These are phyloP conservation scores for Pomacea canaliculata DNA, from an alignment of 2,888 invertebrate species.

Conservation along the genomic window DNA sequence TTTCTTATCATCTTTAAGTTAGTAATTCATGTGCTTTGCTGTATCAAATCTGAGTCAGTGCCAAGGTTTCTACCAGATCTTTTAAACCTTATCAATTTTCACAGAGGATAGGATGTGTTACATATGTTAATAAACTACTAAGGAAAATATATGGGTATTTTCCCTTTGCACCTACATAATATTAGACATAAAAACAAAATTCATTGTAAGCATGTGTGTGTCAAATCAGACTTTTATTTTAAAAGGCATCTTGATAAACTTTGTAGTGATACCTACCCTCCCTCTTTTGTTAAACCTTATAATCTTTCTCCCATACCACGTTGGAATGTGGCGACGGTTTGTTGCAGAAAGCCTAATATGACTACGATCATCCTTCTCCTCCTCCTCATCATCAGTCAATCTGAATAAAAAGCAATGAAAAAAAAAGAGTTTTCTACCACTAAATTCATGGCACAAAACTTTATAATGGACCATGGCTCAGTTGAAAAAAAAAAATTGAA, in stretches of 20 bases:
- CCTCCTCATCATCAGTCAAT: slow-evolving; percentile 26
- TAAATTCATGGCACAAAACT: neutral
- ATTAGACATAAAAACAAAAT: neutral
- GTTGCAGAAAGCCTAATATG: slow-evolving; percentile 42
- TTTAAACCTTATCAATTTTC: too few species aligned
- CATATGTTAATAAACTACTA: too few species aligned
- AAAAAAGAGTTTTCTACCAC: neutral
- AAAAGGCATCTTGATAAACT: slow-evolving; percentile 32
- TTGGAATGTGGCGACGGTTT: slow-evolving; percentile 41
- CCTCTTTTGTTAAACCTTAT: slow-evolving; percentile 39
- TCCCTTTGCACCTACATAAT: neutral
- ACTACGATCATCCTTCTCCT: slow-evolving; percentile 19
- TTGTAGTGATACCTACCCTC: slow-evolving; percentile 44
- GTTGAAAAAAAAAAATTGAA: neutral
- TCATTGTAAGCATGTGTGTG: neutral
- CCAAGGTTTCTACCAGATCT: too few species aligned
- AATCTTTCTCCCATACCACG: slow-evolving; percentile 58
- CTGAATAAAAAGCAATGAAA: neutral
- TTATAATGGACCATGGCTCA: neutral
- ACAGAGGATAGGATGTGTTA: too few species aligned
- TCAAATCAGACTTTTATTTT: neutral
- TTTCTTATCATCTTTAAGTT: neutral
- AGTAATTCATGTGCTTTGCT: too few species aligned
- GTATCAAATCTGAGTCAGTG: too few species aligned
- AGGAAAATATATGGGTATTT: neutral